Conservation (phyloP, 1,140 invertebrate species). For the Fopius arisanus region DNA sequence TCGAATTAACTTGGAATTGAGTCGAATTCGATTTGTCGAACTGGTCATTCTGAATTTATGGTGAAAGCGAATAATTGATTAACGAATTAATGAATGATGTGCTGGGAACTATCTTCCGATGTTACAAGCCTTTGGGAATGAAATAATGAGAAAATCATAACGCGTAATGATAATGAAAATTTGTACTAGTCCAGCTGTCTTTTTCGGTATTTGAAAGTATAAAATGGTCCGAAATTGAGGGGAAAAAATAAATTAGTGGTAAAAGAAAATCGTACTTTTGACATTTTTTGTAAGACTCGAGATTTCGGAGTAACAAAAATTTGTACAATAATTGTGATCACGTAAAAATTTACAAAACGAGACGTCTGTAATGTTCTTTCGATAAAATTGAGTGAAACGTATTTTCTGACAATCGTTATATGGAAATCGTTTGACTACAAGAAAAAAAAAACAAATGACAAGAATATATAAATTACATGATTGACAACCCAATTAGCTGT, state of each 20-base stretch:
- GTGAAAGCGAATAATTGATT: not conserved
- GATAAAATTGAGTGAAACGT: not conserved
- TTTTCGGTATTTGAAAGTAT: not conserved
- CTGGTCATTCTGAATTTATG: not conserved
- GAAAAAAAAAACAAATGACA: not conserved
- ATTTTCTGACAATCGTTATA: constrained; percentile 33
- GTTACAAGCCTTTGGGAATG: not conserved
- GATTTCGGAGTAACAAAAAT: not conserved
- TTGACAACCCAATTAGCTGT: constrained; percentile 15
- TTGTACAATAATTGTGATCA: constrained; percentile 22
- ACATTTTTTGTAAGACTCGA: constrained; percentile 17
- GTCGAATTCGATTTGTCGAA: constrained; percentile 23
- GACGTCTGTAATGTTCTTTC: not conserved
- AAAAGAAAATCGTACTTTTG: constrained; percentile 13
- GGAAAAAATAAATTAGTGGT: not conserved
- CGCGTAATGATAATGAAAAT: constrained; percentile 18
- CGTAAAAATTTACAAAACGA: constrained; percentile 2
- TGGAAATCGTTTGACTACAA: not conserved
- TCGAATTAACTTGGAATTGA: constrained; percentile 35
- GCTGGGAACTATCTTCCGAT: not conserved
- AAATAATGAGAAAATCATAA: not conserved
- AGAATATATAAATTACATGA: not conserved
- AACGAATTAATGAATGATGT: constrained; percentile 11
- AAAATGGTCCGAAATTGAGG: not conserved
- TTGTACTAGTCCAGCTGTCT: constrained; percentile 13